These are phyloP conservation scores for Nymphalis c-album DNA, from an alignment of 2,888 invertebrate species.

Conservation along the genomic window DNA sequence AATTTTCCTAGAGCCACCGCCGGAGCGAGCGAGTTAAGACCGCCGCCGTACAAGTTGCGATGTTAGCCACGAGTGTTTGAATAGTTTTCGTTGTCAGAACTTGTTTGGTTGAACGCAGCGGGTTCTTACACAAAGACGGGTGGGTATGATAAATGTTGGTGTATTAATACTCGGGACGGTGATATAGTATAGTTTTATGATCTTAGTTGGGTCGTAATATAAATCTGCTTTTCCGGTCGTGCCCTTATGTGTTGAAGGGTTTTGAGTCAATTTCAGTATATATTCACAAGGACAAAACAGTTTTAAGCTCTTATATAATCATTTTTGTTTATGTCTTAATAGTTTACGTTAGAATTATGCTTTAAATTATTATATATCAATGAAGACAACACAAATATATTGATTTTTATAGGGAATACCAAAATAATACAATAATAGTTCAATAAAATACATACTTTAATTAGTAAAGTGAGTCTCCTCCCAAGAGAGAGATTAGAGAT, in stretches of 20 bases:
- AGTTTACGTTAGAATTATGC: too few species aligned
- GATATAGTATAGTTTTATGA: slow-evolving; percentile 79
- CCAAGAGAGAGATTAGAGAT: too few species aligned
- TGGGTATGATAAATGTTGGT: slow-evolving; percentile 77
- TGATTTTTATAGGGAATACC: too few species aligned
- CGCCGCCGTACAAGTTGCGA: slow-evolving; percentile 74
- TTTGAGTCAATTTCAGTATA: slow-evolving; percentile 29
- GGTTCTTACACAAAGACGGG: slow-evolving; percentile 79
- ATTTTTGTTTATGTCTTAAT: too few species aligned
- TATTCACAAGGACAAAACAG: background rate
- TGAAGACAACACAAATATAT: too few species aligned
- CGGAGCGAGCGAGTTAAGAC: slow-evolving; percentile 79
- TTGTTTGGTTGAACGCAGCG: slow-evolving; percentile 71
- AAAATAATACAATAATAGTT: too few species aligned
- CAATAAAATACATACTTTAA: too few species aligned
- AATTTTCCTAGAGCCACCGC: slow-evolving; percentile 77
- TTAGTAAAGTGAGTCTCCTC: too few species aligned
- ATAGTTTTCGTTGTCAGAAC: slow-evolving; percentile 75
- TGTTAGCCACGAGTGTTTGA: slow-evolving; percentile 74
- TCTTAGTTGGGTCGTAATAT: slow-evolving; percentile 79
- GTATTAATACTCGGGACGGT: slow-evolving; percentile 75
- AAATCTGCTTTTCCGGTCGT: slow-evolving; percentile 74
- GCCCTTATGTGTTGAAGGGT: slow-evolving; percentile 55
- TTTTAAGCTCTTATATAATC: too few species aligned
- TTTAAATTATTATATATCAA: too few species aligned